Percentiles rank a stretch among this genome's conserved stretches.
phyloP scores from a whole-genome alignment of 2,113 vertebrate species.

The Amia ocellicauda region DNA sequence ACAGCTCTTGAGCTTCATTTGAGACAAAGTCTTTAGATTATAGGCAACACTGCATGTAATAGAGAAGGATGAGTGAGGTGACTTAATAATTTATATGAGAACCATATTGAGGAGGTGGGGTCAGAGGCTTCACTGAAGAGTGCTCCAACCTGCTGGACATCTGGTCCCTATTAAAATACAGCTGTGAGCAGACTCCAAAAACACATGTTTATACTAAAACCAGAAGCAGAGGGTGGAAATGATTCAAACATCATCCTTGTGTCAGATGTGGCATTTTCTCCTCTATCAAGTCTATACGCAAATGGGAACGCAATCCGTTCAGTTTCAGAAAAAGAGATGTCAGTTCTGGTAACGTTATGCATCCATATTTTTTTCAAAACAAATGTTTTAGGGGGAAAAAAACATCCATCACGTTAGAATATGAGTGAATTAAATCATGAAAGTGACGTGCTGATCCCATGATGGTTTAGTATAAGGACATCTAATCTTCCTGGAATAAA shows the following conservation, averaged over 20 bases:
- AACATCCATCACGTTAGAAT: neutral
- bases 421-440: neutral
- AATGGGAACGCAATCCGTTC: constrained; percentile 45
- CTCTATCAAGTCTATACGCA: constrained; percentile 57
- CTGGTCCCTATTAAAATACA: constrained; percentile 77
- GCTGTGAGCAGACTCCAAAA: constrained; percentile 70
- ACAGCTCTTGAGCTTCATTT: neutral
- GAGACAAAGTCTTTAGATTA: neutral
- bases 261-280: constrained; percentile 71
- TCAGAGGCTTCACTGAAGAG: constrained; percentile 31
- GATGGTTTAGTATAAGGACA: no score
- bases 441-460: no score
- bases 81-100: constrained; percentile 9
- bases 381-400: neutral
- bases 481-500: no score
- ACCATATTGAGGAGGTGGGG: constrained; percentile 46
- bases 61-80: neutral
- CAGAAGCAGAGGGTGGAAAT: constrained; percentile 62
- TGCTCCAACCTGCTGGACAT: constrained; percentile 66
- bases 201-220: constrained; percentile 69
- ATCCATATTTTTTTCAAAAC: neutral
- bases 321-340: constrained; percentile 28
- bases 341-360: neutral
- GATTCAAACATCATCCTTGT: constrained; percentile 65
- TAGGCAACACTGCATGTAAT: neutral